These are phyloP conservation scores for Gallinago media DNA, from an alignment of 2,113 vertebrate species.

Conservation along the genomic window DNA sequence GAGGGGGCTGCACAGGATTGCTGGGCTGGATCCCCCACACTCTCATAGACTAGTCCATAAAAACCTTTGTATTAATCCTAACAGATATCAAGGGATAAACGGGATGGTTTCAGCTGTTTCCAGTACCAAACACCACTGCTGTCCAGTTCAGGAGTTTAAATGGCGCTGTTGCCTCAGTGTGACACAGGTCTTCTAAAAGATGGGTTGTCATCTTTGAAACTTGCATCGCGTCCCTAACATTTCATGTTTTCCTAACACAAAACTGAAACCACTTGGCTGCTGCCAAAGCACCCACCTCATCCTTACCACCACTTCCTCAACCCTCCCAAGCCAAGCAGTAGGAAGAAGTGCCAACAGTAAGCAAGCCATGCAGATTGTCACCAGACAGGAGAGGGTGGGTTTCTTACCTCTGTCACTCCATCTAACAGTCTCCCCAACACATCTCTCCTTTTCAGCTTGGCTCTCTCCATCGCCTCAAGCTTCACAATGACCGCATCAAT, in stretches of 20 bases:
- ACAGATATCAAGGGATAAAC: background rate
- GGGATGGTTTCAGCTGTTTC: background rate
- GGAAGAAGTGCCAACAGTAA: background rate
- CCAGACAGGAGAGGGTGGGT: background rate
- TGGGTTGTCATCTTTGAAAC: background rate
- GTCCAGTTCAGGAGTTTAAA: background rate
- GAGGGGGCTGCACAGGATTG: background rate
- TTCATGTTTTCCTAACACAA: background rate
- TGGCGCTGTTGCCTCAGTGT: background rate
- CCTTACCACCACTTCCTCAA: background rate
- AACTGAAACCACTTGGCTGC: background rate
- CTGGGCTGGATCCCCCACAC: background rate
- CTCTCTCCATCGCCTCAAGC: constrained; percentile 94
- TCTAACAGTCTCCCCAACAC: constrained; percentile 90
- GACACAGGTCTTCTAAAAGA: background rate
- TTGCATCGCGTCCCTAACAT: background rate
- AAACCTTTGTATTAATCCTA: background rate
- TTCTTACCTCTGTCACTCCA: constrained; percentile 89
- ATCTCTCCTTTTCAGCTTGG: constrained; percentile 93
- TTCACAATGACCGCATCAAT: constrained; percentile 97
- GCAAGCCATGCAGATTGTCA: background rate
- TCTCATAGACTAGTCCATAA: background rate
- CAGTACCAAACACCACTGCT: background rate
- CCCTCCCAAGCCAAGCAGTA: background rate
- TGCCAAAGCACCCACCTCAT: background rate